Percentiles rank a stretch among this genome's conserved stretches.
Evolutionary conservation across 2,888 invertebrate genomes (phyloP).

Genomic region (Clivina fossor): DNA sequence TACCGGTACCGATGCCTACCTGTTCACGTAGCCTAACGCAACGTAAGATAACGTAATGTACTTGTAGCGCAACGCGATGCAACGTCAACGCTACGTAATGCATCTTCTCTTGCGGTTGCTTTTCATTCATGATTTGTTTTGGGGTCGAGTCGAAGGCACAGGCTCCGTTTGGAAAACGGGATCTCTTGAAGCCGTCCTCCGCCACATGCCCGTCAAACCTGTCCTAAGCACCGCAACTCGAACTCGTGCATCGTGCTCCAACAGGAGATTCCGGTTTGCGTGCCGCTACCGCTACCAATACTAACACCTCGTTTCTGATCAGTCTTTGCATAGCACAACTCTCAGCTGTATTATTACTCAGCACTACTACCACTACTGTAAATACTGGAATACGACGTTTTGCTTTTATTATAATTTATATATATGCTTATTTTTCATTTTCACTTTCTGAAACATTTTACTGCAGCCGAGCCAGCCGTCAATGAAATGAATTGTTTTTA

Average conservation of each 20-base stretch:
- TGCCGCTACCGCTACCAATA: neutral
- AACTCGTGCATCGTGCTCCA: conserved; percentile 25
- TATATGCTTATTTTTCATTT: too few species aligned
- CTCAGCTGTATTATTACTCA: too few species aligned
- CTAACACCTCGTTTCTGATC: too few species aligned
- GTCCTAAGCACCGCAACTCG: conserved; percentile 48
- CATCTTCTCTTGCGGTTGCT: too few species aligned
- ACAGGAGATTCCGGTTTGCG: conserved; percentile 31
- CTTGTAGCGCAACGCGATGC: conserved; percentile 2
- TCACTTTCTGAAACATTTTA: too few species aligned
- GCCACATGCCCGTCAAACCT: conserved; percentile 51
- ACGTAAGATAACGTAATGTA: too few species aligned
- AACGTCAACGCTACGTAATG: too few species aligned
- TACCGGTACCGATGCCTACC: conserved; percentile 4
- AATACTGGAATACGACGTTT: too few species aligned
- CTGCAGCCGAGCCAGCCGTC: too few species aligned
- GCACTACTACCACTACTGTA: neutral
- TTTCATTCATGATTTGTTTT: conserved; percentile 33
- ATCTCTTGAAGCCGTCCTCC: conserved; percentile 35
- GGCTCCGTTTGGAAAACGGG: conserved; percentile 26
- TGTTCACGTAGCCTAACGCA: conserved; percentile 11
- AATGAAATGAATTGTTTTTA: too few species aligned
- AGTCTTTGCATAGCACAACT: too few species aligned
- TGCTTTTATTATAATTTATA: too few species aligned
- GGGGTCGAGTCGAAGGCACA: conserved; percentile 19